Percentiles rank a stretch among this genome's conserved stretches.
Conservation (phyloP, 2,113 vertebrate species). For the Scophthalmus maximus region DNA sequence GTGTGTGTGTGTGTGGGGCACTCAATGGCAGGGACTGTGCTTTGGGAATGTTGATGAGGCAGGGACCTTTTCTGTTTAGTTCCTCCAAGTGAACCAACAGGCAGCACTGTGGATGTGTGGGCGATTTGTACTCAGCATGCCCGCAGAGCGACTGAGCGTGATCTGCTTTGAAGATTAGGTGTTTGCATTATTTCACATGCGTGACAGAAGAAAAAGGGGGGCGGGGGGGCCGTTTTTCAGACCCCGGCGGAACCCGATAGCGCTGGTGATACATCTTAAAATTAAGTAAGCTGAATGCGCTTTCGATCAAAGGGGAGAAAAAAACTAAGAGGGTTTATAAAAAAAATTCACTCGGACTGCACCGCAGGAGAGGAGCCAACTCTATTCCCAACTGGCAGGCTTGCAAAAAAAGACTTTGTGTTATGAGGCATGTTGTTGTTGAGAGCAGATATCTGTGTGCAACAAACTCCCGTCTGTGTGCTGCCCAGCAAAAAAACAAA, state of each 20-base stretch:
- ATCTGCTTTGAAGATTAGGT: slow-evolving; percentile 79
- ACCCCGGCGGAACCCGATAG: slow-evolving; percentile 61
- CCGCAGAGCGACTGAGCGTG: slow-evolving; percentile 63
- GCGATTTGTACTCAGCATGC: slow-evolving; percentile 72
- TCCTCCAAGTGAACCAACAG: slow-evolving; percentile 64
- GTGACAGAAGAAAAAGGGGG: slow-evolving; percentile 44
- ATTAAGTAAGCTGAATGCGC: slow-evolving; percentile 59
- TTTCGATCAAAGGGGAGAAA: slow-evolving; percentile 59
- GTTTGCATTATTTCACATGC: slow-evolving; percentile 76
- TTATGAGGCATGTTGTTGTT: slow-evolving; percentile 58
- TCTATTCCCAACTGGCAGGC: slow-evolving; percentile 55
- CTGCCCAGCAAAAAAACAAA: slow-evolving; percentile 51
- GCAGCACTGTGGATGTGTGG: slow-evolving; percentile 73
- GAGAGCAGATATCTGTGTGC: slow-evolving; percentile 58
- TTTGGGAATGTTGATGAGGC: slow-evolving; percentile 81
- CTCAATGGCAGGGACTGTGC: slow-evolving; percentile 65
- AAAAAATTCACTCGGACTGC: slow-evolving; percentile 59
- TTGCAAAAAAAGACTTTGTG: slow-evolving; percentile 52
- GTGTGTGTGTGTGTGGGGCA: slow-evolving; percentile 8
- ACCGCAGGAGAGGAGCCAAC: slow-evolving; percentile 48
- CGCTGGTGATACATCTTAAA: slow-evolving; percentile 63
- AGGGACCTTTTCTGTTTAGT: slow-evolving; percentile 64
- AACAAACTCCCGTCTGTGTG: slow-evolving; percentile 53
- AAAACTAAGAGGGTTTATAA: slow-evolving; percentile 42
- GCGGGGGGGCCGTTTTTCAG: slow-evolving; percentile 48